Evolutionary conservation across 1,140 invertebrate species (phyloP).

Genomic region (Chrysopa pallens): DNA sequence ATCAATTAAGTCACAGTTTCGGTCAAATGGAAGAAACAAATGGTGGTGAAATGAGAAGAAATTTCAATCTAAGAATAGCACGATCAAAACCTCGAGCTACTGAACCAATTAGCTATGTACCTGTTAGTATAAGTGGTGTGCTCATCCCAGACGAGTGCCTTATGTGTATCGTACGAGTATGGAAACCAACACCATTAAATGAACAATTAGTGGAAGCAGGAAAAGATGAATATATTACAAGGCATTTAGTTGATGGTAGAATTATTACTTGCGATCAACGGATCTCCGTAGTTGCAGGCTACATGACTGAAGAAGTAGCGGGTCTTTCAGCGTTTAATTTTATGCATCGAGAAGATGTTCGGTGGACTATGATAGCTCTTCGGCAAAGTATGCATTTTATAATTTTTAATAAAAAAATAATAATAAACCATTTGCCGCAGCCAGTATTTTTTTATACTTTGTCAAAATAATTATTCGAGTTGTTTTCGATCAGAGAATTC

Average conservation of each 20-base stretch:
- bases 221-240: conserved; percentile 66
- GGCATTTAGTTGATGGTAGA: conserved; percentile 64
- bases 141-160: conserved; percentile 8
- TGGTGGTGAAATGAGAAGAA: conserved; percentile 23
- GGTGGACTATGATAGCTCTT: conserved; percentile 65
- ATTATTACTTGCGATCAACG: conserved; percentile 74
- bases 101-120: conserved; percentile 43
- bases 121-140: conserved; percentile 33
- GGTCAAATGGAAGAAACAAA: conserved; percentile 17
- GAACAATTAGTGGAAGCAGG: conserved; percentile 52
- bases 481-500: too few relatives aligned
- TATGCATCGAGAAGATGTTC: conserved; percentile 70
- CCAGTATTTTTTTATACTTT: too few relatives aligned
- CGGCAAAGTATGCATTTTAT: conserved; percentile 54
- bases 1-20: conserved; percentile 37
- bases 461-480: too few relatives aligned
- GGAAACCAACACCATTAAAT: conserved; percentile 41
- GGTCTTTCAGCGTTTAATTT: conserved; percentile 67
- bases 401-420: too few relatives aligned
- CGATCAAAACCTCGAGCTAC: conserved; percentile 35
- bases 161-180: conserved; percentile 18
- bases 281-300: conserved; percentile 67
- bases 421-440: too few relatives aligned
- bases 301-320: conserved; percentile 64
- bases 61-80: conserved; percentile 34